phyloP scores from a whole-genome alignment of 2,113 vertebrate species.

The Podocnemis expansa region DNA sequence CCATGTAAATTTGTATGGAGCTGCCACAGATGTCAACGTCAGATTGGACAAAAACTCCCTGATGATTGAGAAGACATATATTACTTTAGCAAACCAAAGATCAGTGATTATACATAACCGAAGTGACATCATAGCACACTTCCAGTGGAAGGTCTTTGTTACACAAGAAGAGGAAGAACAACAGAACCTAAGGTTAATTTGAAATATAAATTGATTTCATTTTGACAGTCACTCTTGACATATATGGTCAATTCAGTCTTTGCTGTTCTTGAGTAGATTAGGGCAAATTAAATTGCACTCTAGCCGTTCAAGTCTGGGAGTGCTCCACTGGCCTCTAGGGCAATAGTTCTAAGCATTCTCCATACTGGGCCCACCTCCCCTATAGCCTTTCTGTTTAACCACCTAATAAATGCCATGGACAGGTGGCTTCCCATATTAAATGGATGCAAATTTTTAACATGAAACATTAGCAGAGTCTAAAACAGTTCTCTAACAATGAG shows the following conservation, averaged over 20 bases:
- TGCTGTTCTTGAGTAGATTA: neutral
- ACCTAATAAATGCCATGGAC: neutral
- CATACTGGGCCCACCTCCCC: rapidly evolving
- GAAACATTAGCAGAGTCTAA: neutral
- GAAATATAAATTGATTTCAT: neutral
- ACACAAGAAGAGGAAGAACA: conserved; percentile 79
- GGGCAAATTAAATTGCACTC: neutral
- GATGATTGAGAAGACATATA: conserved; percentile 81
- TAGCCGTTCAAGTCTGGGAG: rapidly evolving
- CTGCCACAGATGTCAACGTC: conserved; percentile 81
- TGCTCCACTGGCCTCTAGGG: neutral
- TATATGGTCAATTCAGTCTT: rapidly evolving
- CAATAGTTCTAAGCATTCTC: neutral
- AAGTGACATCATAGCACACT: conserved; percentile 81
- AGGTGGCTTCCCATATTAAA: neutral
- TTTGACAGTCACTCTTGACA: neutral
- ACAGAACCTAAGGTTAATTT: conserved; percentile 76
- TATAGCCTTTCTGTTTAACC: neutral
- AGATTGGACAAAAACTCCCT: conserved; percentile 79
- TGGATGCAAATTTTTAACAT: neutral
- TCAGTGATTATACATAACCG: conserved; percentile 81
- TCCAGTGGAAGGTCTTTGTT: conserved; percentile 83
- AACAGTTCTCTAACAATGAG: neutral
- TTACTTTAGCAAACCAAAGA: conserved; percentile 74
- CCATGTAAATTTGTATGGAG: conserved; percentile 79